Conservation (phyloP, 2,113 vertebrate species). For the Paradoxurus hermaphroditus region DNA sequence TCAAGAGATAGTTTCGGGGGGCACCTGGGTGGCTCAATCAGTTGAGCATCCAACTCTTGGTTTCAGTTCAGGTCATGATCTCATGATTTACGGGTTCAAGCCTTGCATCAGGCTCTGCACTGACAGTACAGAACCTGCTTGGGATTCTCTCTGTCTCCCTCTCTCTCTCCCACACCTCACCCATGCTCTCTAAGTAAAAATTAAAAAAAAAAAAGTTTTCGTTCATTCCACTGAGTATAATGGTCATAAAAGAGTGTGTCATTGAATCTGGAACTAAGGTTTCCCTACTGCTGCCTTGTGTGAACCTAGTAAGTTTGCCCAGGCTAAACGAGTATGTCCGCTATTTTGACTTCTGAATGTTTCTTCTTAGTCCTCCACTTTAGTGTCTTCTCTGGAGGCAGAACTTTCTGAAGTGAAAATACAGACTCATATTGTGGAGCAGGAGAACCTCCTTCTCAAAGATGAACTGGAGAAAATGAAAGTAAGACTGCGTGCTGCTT, state of each 20-base stretch:
- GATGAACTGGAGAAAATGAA: conserved; percentile 85
- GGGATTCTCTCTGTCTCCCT: too few species aligned
- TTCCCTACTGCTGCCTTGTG: background rate
- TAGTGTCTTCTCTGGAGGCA: conserved; percentile 87
- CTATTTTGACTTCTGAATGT: background rate
- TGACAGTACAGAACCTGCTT: too few species aligned
- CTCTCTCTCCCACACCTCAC: too few species aligned
- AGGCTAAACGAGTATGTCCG: background rate
- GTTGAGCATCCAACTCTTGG: too few species aligned
- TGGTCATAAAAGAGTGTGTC: background rate
- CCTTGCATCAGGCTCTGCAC: too few species aligned
- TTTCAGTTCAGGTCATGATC: too few species aligned
- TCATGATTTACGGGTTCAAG: too few species aligned
- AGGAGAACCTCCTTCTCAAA: conserved; percentile 87
- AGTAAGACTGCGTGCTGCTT: conserved; percentile 52
- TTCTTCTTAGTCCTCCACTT: conserved; percentile 75
- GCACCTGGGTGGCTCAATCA: too few species aligned
- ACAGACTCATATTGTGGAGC: conserved; percentile 82
- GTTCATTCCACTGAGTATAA: background rate
- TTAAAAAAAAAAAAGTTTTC: background rate
- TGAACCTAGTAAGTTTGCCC: background rate
- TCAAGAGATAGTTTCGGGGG: background rate
- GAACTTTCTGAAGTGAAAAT: conserved; percentile 87
- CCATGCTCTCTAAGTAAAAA: too few species aligned
- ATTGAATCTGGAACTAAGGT: background rate